These are phyloP conservation scores for Amphimallon solstitiale DNA, from an alignment of 2,888 invertebrate species.

Conservation along the genomic window DNA sequence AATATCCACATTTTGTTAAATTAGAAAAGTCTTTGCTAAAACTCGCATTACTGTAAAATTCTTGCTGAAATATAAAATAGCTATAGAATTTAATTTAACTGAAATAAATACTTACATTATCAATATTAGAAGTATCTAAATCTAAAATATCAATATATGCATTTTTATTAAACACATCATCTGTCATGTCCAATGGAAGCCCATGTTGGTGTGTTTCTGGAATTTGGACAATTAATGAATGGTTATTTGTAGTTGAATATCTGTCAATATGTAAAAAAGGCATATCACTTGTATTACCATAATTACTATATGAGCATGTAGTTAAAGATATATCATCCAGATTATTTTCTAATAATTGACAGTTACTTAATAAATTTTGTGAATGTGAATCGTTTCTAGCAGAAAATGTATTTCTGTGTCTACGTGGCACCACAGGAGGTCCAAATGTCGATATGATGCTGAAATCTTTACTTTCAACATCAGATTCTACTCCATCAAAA, in stretches of 20 bases:
- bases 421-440: conserved; percentile 42
- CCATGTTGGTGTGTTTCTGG: not conserved
- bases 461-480: conserved; percentile 17
- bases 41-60: conserved; percentile 35
- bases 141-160: conserved; percentile 26
- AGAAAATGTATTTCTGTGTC: conserved; percentile 25
- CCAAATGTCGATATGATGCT: conserved; percentile 4
- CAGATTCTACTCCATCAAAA: conserved; percentile 18
- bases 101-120: conserved; percentile 14
- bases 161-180: conserved; percentile 27
- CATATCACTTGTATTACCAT: conserved; percentile 13
- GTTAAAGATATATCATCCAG: conserved; percentile 21
- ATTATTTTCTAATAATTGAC: conserved; percentile 10
- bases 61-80: conserved; percentile 9
- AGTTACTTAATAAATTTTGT: conserved; percentile 15
- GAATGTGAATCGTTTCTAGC: not conserved
- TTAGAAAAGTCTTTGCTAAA: conserved; percentile 55
- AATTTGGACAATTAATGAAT: conserved; percentile 3
- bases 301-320: conserved; percentile 14
- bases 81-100: not conserved
- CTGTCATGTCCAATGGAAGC: conserved; percentile 5
- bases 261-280: not conserved
- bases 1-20: conserved; percentile 73
- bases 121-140: conserved; percentile 22
- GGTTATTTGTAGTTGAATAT: conserved; percentile 7